phyloP scores from a whole-genome alignment of 2,888 invertebrate species.

The Danaus chrysippus region DNA sequence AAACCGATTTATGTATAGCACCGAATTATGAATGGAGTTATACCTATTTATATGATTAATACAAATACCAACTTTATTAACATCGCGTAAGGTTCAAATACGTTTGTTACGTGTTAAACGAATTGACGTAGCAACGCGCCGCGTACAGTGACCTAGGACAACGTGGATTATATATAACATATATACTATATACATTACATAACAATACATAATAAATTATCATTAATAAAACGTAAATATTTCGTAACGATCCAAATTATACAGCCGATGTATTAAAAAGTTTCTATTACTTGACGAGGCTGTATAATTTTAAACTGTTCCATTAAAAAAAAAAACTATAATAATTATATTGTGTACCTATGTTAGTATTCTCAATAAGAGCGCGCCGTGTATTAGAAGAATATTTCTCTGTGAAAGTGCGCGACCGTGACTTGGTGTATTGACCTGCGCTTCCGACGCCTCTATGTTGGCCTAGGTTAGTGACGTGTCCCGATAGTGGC shows the following conservation, averaged over 20 bases:
- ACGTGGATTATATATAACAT: conserved; percentile 34
- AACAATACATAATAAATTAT: too few species aligned
- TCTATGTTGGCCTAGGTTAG: conserved; percentile 74
- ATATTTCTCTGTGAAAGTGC: conserved; percentile 62
- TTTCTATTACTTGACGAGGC: too few species aligned
- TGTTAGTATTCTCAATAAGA: conserved; percentile 8
- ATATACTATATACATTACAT: not conserved
- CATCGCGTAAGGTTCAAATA: conserved; percentile 32
- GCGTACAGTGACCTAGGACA: conserved; percentile 61
- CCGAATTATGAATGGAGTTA: too few species aligned
- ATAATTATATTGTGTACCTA: too few species aligned
- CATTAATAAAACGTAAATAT: too few species aligned
- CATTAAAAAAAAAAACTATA: too few species aligned
- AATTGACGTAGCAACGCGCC: conserved; percentile 32
- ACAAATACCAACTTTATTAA: conserved; percentile 6
- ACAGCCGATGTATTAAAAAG: too few species aligned
- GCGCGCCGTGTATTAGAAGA: conserved; percentile 54
- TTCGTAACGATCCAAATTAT: too few species aligned
- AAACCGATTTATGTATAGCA: too few species aligned
- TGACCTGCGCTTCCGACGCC: conserved; percentile 63
- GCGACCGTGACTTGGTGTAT: conserved; percentile 72
- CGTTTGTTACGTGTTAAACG: conserved; percentile 44
- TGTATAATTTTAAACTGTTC: too few species aligned
- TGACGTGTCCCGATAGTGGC: conserved; percentile 48
- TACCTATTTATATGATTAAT: too few species aligned